These are phyloP conservation scores for Nycticryphes semicollaris DNA, from an alignment of 2,113 vertebrate genomes.

Conservation along the genomic window DNA sequence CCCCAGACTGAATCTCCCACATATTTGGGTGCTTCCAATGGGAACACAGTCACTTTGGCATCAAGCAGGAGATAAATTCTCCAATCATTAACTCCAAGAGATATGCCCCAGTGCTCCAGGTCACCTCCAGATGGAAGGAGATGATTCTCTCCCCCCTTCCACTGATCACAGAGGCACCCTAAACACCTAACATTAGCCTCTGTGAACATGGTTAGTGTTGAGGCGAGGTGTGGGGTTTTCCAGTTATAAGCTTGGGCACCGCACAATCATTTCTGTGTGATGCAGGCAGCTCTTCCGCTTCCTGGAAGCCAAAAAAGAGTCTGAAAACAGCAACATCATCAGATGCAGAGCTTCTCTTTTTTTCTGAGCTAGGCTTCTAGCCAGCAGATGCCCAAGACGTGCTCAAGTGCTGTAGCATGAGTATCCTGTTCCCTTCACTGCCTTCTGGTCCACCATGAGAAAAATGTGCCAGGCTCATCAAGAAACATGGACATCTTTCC, in stretches of 20 bases:
- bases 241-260: not conserved
- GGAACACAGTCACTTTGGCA: not conserved
- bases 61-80: not conserved
- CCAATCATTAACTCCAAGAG: not conserved
- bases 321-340: not conserved
- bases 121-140: not conserved
- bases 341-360: conserved; percentile 26
- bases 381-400: not conserved
- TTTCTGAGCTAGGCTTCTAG: not conserved
- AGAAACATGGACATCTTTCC: not conserved
- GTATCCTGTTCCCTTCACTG: conserved; percentile 6
- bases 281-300: not conserved
- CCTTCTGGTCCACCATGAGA: not conserved
- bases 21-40: not conserved
- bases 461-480: not conserved
- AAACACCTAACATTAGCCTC: not conserved
- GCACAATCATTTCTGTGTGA: not conserved
- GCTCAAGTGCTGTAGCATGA: not conserved
- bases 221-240: fast-evolving
- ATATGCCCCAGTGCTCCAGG: not conserved
- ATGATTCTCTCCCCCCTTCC: not conserved
- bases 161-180: not conserved
- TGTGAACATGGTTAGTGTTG: not conserved
- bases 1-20: not conserved
- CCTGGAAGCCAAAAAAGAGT: not conserved